These are phyloP conservation scores for Synaphobranchus kaupii DNA, from an alignment of 2,797 vertebrate genomes.

Conservation along the genomic window DNA sequence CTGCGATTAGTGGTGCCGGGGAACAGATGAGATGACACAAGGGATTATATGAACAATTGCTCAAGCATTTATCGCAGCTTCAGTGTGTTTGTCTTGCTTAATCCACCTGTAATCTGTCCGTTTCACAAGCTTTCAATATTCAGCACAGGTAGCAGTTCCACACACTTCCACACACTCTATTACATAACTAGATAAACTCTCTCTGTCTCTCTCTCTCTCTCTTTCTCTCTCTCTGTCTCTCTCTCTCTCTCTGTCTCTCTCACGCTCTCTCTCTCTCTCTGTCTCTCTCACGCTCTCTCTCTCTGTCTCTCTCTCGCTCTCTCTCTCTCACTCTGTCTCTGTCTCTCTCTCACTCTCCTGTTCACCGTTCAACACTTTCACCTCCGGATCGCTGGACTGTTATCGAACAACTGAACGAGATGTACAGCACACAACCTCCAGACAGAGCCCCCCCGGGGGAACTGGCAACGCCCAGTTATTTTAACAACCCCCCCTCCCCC, in stretches of 20 bases:
- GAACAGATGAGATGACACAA: neutral
- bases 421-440: neutral
- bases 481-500: neutral
- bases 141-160: neutral
- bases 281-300: too few species aligned
- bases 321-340: neutral
- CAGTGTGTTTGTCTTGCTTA: neutral
- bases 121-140: slow-evolving; percentile 3
- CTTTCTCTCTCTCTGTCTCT: neutral
- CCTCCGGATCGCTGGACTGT: neutral
- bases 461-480: neutral
- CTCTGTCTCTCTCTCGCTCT: neutral
- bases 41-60: slow-evolving; percentile 1
- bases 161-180: neutral
- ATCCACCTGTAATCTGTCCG: slow-evolving; percentile 15
- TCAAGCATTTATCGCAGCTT: neutral
- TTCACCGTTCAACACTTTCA: neutral
- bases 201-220: neutral
- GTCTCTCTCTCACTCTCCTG: neutral
- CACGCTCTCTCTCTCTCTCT: neutral
- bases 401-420: neutral
- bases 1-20: neutral
- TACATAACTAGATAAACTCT: slow-evolving; percentile 15
- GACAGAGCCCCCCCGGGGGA: neutral
- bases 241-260: neutral